A percentile compares a stretch with the other conserved stretches of the same genome.
phyloP scores from a whole-genome alignment of 2,888 invertebrate species.

The Tolmerus cingulatus region DNA sequence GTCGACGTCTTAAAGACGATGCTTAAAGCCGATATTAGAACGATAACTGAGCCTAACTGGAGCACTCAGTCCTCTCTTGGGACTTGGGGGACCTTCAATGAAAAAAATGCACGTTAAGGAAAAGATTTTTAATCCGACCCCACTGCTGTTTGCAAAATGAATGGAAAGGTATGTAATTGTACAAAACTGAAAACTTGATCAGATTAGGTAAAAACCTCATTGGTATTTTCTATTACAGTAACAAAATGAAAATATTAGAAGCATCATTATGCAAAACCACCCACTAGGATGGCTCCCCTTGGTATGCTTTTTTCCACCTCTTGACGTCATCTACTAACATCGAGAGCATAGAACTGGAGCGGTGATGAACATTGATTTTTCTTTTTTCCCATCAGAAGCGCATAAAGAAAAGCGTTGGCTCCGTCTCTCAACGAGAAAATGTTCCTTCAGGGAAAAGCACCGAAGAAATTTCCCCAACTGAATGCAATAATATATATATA shows the following conservation, averaged over 20 bases:
- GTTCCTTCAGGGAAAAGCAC: not conserved
- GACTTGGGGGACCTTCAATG: not conserved
- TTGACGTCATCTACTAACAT: conserved; percentile 18
- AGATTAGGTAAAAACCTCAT: not conserved
- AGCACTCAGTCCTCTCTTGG: not conserved
- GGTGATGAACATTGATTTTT: conserved; percentile 16
- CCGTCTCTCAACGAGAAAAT: not conserved
- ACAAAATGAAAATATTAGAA: not conserved
- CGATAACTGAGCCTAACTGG: not conserved
- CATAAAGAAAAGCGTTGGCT: not conserved
- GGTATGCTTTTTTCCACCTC: not conserved
- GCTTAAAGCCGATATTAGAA: not conserved
- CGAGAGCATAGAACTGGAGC: not conserved
- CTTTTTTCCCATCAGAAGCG: conserved; percentile 1
- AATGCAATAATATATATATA: not conserved
- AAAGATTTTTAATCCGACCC: not conserved
- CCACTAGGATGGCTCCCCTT: not conserved
- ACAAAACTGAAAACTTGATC: not conserved
- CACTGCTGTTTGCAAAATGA: not conserved
- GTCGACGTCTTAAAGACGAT: not conserved
- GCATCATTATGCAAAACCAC: not conserved
- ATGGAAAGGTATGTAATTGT: not conserved
- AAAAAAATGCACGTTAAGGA: not conserved
- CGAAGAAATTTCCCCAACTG: not conserved
- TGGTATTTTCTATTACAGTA: not conserved